Percentiles rank a stretch among this genome's conserved stretches.
Conservation (phyloP, 2,113 vertebrate species). For the Uropsilus gracilis region DNA sequence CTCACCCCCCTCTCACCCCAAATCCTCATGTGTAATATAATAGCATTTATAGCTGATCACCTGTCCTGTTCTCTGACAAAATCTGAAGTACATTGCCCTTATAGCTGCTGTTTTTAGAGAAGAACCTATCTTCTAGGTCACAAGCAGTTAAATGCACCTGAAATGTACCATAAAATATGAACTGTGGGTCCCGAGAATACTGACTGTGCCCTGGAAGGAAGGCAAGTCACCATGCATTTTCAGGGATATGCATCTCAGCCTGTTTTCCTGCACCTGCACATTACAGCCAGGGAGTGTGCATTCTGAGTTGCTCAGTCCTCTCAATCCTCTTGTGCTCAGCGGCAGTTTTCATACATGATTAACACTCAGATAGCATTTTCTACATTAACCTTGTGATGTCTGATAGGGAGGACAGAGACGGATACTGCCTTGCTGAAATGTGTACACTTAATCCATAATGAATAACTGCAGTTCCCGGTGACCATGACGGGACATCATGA, state of each 20-base stretch:
- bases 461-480: not conserved
- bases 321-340: not conserved
- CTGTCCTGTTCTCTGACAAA: not conserved
- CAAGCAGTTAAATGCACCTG: not conserved
- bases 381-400: constrained; percentile 72
- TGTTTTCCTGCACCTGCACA: not conserved
- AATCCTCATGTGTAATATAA: not conserved
- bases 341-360: constrained; percentile 60
- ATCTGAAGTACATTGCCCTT: not conserved
- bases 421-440: constrained; percentile 30
- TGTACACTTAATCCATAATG: constrained; percentile 58
- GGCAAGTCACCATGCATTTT: not conserved
- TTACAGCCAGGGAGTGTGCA: not conserved
- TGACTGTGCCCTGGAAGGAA: constrained; percentile 24
- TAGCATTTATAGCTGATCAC: not conserved
- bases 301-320: not conserved
- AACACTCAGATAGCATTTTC: constrained; percentile 55
- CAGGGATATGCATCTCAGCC: not conserved
- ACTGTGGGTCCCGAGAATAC: not conserved
- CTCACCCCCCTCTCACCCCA: not conserved
- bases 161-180: not conserved
- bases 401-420: constrained; percentile 71
- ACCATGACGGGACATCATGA: not conserved
- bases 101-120: not conserved
- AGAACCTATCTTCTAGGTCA: not conserved